Evolutionary conservation across 1,140 invertebrate species (phyloP), one percentile per base, ranked within the genome.

Genomic region (Eufriesea mexicana): DNA sequence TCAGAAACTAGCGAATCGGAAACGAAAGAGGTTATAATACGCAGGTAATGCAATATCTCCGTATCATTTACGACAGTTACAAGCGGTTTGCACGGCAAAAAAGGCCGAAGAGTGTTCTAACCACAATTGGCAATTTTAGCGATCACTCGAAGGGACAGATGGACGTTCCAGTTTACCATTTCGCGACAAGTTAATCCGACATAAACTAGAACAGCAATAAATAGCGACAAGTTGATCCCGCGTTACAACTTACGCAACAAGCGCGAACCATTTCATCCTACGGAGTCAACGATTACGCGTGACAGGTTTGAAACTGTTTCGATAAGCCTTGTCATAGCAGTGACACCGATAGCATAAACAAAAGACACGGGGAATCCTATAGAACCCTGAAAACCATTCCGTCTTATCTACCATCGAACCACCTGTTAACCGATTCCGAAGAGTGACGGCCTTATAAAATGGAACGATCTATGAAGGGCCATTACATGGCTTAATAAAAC

Each of bases 401-500:
- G 18, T 47, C 55, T 77, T 77, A 54, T 67, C 28, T 55, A 25
- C 61, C 23, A 55, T 57, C 64, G 25, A 45, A 18, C 20, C 14
- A 14, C 16, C 8, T 10, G 28, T 20, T 23, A 16, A 25, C n/a
- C 2, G n/a, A 20, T 42, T 8, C 5, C 1, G n/a, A 55, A 20
- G 42, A 25, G 55, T 9, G 20, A 16, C 51, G 66, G 12, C 12
- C 9, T 45, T 47, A 35, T 16, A 66, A 76, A 66, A 76, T 54
- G 64, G 76, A 59, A 68, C 51, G 51, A 66, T 64, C 28, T 23
- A 54, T 35, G 20, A 28, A 57, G 35, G 28, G 18, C 51, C 59
- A 28, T 66, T 66, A n/a, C 23, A 7, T 49, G 67, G 25, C 77
- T 54, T 42, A 28, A 67, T 62, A 62, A 72, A 79, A 61, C 45